Base-by-base conservation (phyloP, 1,140 invertebrate species). In the Calephelis nemesis region DNA sequence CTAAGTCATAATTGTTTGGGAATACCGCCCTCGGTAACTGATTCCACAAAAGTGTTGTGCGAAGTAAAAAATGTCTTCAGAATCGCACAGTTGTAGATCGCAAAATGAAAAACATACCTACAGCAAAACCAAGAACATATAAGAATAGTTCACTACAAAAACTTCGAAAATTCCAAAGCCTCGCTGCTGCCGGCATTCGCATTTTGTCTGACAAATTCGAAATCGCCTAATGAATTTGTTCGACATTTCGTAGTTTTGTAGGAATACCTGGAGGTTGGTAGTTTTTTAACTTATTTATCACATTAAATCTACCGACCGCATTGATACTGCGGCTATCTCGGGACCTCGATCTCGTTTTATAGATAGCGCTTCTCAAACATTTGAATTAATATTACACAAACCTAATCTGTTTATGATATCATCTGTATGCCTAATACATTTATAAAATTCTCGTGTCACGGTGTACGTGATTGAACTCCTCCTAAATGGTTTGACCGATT, bases 171-270 rank as follows among this genome's bases (percentile, higher is more conserved):
- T 47, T 63, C 52, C 30, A 52, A 54, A 65, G 54, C 58, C 52
- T 40, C 54, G 54, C 42, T 40, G 50, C 39, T 54, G 50, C n/a
- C 39, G 48, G 50, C 68, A 12, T 58, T 62, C 58, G 54, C 40
- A 69, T 66, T 70, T 63, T 58, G 48, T 68, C 13, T 83, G 83
- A 83, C 87, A 84, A 89, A 89, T 85, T 86, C 74, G 78, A 79
- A 68, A 58, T 62, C 65, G 70, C 74, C 79, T 78, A 82, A 86
- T 85, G 78, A 88, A 87, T 87, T 82, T 78, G 82, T 85, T 71
- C 65, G 52, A 74, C 75, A 76, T 74, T 73, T 68, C 45, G 13
- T 72, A 63, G 70, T 76, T 78, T 69, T 69, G 73, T 75, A 73
- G 74, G 83, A 85, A 88, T 88, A 75, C 67, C 50, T 52, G 50